These are phyloP conservation scores for Ciconia maguari DNA, from an alignment of 2,113 vertebrate genomes.

Conservation along the genomic window DNA sequence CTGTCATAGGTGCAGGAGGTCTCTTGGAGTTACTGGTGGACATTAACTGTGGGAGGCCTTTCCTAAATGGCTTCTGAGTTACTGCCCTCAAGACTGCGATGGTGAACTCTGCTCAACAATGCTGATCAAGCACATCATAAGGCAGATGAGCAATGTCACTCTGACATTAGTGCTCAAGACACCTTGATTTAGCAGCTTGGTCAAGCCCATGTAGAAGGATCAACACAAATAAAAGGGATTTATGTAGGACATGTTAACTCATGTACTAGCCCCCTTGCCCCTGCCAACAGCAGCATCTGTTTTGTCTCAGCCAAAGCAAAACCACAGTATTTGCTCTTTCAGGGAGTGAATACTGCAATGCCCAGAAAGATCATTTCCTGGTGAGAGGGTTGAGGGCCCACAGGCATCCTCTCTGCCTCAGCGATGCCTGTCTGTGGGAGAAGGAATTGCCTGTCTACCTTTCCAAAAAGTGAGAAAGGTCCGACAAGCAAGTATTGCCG, in stretches of 20 bases:
- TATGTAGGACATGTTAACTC: background rate
- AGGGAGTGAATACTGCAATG: background rate
- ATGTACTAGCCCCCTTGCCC: background rate
- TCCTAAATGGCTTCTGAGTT: background rate
- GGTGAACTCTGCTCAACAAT: background rate
- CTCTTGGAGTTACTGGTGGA: background rate
- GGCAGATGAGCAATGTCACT: background rate
- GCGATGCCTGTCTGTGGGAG: background rate
- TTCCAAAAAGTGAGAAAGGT: background rate
- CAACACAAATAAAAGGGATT: background rate
- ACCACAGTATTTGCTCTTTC: background rate
- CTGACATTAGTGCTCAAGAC: background rate
- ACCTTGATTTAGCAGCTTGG: background rate
- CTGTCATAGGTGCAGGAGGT: background rate
- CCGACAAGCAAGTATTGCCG: background rate
- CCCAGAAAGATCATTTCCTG: background rate
- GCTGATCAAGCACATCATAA: background rate
- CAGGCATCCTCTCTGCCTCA: background rate
- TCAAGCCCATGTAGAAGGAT: background rate
- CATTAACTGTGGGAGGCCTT: rapidly evolving
- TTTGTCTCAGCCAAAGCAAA: background rate
- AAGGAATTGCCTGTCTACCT: background rate
- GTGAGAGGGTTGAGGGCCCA: background rate
- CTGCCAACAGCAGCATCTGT: background rate
- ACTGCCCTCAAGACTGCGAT: background rate